Evolutionary conservation across 35 echinoderm and acorn worm species (phyloP).

Genomic region (Strongylocentrotus purpuratus): DNA sequence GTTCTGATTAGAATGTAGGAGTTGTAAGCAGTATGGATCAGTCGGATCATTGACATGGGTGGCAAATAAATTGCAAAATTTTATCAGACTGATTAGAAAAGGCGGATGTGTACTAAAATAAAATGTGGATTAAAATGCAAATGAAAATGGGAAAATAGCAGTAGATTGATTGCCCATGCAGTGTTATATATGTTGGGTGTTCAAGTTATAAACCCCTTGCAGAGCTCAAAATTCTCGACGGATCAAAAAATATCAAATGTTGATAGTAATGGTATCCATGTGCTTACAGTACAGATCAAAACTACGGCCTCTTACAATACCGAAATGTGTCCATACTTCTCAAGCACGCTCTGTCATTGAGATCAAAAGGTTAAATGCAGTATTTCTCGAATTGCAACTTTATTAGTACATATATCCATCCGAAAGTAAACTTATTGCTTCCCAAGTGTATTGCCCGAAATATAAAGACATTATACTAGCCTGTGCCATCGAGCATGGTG

Average conservation of each 20-base stretch:
- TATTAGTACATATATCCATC: background rate
- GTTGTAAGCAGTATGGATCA: no score
- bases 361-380: conserved; percentile 17
- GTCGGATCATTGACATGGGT: no score
- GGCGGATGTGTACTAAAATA: no score
- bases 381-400: conserved; percentile 11
- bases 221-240: background rate
- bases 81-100: no score
- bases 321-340: background rate
- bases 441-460: background rate
- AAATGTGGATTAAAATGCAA: no score
- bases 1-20: no score
- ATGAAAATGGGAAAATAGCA: no score
- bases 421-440: conserved; percentile 11
- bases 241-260: background rate
- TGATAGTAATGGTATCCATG: background rate
- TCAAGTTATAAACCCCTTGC: no score
- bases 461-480: background rate
- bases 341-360: background rate
- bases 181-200: no score
- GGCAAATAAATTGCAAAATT: no score
- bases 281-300: background rate
- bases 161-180: no score
- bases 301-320: background rate
- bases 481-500: background rate